A percentile compares a stretch with the other conserved stretches of the same genome.
phyloP scores from a whole-genome alignment of 2,888 invertebrate genomes.

The Brenthis ino region DNA sequence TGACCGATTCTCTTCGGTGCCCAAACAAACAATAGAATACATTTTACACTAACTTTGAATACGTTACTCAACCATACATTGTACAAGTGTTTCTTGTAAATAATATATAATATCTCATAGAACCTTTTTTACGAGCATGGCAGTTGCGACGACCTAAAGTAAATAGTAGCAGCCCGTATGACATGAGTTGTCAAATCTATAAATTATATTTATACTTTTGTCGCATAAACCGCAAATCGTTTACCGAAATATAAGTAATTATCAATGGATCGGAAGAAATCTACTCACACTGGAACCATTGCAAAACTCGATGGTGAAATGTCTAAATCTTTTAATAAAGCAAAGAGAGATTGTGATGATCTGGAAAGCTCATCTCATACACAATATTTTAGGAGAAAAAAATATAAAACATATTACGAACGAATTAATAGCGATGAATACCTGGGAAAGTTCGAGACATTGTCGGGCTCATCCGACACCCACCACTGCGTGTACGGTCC shows the following conservation, averaged over 20 bases:
- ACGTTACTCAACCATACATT: no score
- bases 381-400: conserved; percentile 52
- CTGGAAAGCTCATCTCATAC: conserved; percentile 57
- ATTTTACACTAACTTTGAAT: neutral
- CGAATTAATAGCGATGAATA: conserved; percentile 55
- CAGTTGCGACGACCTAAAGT: no score
- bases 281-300: conserved; percentile 36
- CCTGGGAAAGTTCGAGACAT: conserved; percentile 51
- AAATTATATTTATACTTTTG: neutral
- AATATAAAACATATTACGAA: conserved; percentile 44
- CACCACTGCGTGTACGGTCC: conserved; percentile 59
- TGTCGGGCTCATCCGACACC: conserved; percentile 58
- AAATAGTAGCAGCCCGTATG: no score
- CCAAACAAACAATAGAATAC: conserved; percentile 36
- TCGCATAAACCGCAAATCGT: neutral
- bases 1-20: conserved; percentile 63
- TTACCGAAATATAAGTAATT: neutral
- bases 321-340: conserved; percentile 39
- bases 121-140: no score
- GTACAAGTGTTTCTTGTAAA: no score
- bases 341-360: conserved; percentile 45
- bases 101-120: no score
- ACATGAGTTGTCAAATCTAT: no score
- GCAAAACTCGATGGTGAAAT: neutral
- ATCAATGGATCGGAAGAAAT: conserved; percentile 46